Evolutionary conservation across 2,888 invertebrate species (phyloP), one percentile per base, ranked within the genome.

Genomic region (Synanthedon vespiformis): DNA sequence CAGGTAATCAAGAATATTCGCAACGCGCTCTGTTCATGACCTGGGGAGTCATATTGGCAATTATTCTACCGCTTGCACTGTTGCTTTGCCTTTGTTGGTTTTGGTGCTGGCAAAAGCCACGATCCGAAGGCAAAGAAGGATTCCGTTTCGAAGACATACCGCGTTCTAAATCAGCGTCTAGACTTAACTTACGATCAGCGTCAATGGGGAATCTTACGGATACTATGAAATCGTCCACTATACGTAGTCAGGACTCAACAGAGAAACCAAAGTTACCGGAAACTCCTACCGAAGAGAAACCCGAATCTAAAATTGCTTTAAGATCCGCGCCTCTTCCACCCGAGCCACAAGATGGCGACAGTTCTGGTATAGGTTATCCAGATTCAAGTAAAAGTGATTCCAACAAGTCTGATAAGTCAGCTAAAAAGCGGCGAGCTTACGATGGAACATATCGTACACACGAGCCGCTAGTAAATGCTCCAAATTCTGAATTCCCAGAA

Each of bases 401-500:
- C 2, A 77, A 74, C 14, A 89, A 88, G 67, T 85, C 82, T 11
- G 89, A 89, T 57, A 88, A 89, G 61, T 85, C 88, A 51, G 81
- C 88, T 6, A 92, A 91, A 80, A 93, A 92, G 74, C 89, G 91
- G 62, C 89, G 92, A 61, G 91, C 89, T 61, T 96, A 95, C 74
- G 95, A 96, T 70, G 92, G 90, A 77, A 91, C 92, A 52, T 96
- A 96, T 76, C 89, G 92, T 61, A 96, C 96, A 10, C 89, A 95
- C 70, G 96, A 96, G 82, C 96, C 96, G 52, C 79, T 96, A 60
- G 88, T 91, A 0, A 89, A 90, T 60, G 90, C 91, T 67, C 94
- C 95, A 47, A 89, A 92, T 57, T 89, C 92, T 62, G 93, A 94
- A 56, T 95, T 95, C 80, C 94, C 94, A 61, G 92, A 93, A 60